Conservation (phyloP, 2,113 vertebrate genomes). For the Scomber colias region DNA sequence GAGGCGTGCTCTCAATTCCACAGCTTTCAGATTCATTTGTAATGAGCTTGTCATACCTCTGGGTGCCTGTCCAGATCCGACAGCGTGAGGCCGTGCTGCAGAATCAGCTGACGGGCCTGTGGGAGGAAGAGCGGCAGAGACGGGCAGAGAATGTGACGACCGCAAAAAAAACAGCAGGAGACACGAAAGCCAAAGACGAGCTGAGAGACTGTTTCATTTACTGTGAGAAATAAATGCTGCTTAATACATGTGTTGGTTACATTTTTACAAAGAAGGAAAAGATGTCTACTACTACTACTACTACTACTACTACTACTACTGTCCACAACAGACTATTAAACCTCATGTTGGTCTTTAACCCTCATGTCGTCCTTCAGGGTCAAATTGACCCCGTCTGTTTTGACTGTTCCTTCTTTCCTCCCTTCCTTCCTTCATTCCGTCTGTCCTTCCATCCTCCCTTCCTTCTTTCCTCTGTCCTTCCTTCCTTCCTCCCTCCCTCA, state of each 20-base stretch:
- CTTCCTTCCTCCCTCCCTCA: too few relatives aligned
- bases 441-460: too few relatives aligned
- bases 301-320: not conserved
- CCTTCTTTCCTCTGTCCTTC: too few relatives aligned
- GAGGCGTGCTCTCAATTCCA: not conserved
- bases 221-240: not conserved
- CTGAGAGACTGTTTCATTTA: too few relatives aligned
- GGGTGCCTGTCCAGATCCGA: slow-evolving; percentile 96
- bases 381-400: too few relatives aligned
- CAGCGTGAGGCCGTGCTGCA: slow-evolving; percentile 90
- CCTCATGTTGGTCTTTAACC: not conserved
- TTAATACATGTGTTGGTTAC: not conserved
- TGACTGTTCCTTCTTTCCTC: too few relatives aligned
- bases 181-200: not conserved
- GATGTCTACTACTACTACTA: not conserved
- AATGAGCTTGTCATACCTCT: slow-evolving; percentile 83
- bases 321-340: not conserved
- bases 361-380: too few relatives aligned
- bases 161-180: not conserved
- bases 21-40: slow-evolving; percentile 5
- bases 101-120: slow-evolving; percentile 96
- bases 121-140: slow-evolving; percentile 29
- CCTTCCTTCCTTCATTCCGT: too few relatives aligned
- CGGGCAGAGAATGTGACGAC: not conserved
- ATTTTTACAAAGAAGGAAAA: not conserved